Base-by-base conservation (phyloP, 2,888 invertebrate species). In the Drosophila prolongata region DNA sequence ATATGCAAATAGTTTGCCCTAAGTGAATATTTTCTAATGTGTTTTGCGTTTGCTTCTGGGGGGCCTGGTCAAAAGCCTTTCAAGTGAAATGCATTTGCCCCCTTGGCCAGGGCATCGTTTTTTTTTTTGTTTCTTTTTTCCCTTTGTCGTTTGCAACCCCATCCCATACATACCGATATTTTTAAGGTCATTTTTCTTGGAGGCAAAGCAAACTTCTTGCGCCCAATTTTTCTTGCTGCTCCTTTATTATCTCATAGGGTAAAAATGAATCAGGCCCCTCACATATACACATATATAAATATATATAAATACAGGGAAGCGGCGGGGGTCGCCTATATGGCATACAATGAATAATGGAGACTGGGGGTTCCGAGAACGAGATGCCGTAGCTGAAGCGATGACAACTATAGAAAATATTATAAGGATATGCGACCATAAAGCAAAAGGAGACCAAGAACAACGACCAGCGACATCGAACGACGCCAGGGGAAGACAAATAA, bases 331-430 rank as follows among this genome's bases (percentile, higher is more conserved):
- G 30, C 11, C 43, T 34, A 30, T 19, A 44, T 47, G 24, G 38
- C 66, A 49, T 70, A 79, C 78, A 67, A 78, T 73, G 66, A 71
- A 66, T 68, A 68, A 68, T 68, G 67, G 67, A 57, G 65, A 57
- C 67, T 44, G 49, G 49, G 6, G 49, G 35, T 49, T 35, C 49
- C 8, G 19, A 35, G 49, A 19, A 19, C 11, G 58, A 59, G 57
- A 56, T 49, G 55, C 56, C 37, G 53, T 30, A 47, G 46, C 61
- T 40, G 47, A 54, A 54, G 78, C 81, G 88, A 85, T 89, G 88
- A 87, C 89, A 83, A 89, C 88, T 88, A 84, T 89, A 86, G 89
- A 86, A 89, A 84, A 88, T 85, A 88, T 86, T 83, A 85, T 89
- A 88, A 86, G 84, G 87, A 89, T 88, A 89, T 86, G 89, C 80